Evolutionary conservation across 2,888 invertebrate genomes (phyloP).

Genomic region (Drosophila paramelanica): DNA sequence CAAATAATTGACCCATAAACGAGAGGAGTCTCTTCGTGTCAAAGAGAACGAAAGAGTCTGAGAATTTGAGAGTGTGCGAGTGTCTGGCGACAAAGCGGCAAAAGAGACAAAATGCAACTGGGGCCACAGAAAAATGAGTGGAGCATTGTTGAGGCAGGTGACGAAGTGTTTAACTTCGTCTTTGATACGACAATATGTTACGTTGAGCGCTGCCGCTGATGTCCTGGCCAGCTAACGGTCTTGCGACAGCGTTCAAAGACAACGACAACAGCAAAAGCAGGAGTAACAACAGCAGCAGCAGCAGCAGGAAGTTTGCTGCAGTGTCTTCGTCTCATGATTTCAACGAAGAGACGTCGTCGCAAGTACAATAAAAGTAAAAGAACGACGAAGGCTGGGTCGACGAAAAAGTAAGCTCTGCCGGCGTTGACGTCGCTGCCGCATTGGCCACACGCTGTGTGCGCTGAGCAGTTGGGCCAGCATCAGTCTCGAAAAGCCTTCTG

Average conservation of each 20-base stretch:
- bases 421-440: slow-evolving; percentile 11
- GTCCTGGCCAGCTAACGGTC: slow-evolving; percentile 31
- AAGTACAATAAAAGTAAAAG: slow-evolving; percentile 1
- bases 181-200: slow-evolving; percentile 81
- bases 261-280: slow-evolving; percentile 14
- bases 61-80: slow-evolving; percentile 27
- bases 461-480: slow-evolving; percentile 51
- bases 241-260: slow-evolving; percentile 38
- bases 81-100: slow-evolving; percentile 69
- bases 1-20: slow-evolving; percentile 57
- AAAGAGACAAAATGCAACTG: slow-evolving; percentile 52
- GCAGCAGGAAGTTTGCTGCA: slow-evolving; percentile 15
- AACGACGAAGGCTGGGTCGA: slow-evolving; percentile 25
- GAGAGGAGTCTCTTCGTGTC: background rate
- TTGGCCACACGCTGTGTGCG: slow-evolving; percentile 46
- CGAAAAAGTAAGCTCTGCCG: slow-evolving; percentile 28
- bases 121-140: slow-evolving; percentile 22
- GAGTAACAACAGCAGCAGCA: slow-evolving; percentile 31
- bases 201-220: slow-evolving; percentile 42
- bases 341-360: slow-evolving; percentile 52
- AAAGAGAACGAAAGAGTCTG: slow-evolving; percentile 15
- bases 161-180: slow-evolving; percentile 78
- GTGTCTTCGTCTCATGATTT: slow-evolving; percentile 58
- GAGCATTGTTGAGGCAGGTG: slow-evolving; percentile 51
- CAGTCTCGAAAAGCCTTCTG: slow-evolving; percentile 79